Percentiles rank a stretch among this genome's conserved stretches.
These are phyloP conservation scores for Passerculus sandwichensis DNA, from an alignment of 2,797 vertebrate species.

Conservation along the genomic window DNA sequence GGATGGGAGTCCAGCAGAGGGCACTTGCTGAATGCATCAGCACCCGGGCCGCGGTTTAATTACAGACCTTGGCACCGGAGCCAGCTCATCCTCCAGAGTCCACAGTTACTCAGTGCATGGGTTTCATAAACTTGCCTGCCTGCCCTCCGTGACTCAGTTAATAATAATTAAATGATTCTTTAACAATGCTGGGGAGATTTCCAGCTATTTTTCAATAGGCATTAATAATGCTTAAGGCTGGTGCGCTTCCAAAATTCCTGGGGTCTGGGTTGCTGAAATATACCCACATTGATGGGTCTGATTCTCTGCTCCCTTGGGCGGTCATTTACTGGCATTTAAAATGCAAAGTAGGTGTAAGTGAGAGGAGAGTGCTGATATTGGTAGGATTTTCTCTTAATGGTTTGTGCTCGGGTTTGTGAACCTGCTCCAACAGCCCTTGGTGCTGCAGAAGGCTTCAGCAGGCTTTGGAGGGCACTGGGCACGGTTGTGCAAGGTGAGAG, in stretches of 20 bases:
- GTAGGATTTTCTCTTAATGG: conserved; percentile 36
- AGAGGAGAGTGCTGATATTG: conserved; percentile 55
- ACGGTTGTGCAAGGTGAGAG: conserved; percentile 21
- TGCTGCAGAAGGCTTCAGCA: not conserved
- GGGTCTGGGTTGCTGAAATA: conserved; percentile 45
- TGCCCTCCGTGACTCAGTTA: conserved; percentile 59
- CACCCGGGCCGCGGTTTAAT: not conserved
- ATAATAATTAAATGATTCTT: conserved; percentile 66
- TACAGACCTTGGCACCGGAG: not conserved
- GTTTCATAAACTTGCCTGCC: conserved; percentile 41
- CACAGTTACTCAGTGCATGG: not conserved
- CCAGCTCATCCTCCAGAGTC: not conserved
- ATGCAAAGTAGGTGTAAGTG: conserved; percentile 34
- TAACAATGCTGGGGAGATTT: conserved; percentile 50
- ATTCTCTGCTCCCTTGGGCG: conserved; percentile 49
- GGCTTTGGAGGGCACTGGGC: conserved; percentile 20
- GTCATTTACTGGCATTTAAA: conserved; percentile 51
- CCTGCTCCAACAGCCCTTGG: conserved; percentile 48
- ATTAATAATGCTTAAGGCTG: conserved; percentile 48
- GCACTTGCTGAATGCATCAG: conserved; percentile 53
- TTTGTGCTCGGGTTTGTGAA: conserved; percentile 44
- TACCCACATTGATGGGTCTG: conserved; percentile 35
- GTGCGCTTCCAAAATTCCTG: conserved; percentile 59
- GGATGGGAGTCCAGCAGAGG: conserved; percentile 35
- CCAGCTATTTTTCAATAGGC: conserved; percentile 60